A percentile compares a stretch with the other conserved stretches of the same genome.
Conservation (phyloP, 2,113 vertebrate genomes). For the Onychostruthus taczanowskii region DNA sequence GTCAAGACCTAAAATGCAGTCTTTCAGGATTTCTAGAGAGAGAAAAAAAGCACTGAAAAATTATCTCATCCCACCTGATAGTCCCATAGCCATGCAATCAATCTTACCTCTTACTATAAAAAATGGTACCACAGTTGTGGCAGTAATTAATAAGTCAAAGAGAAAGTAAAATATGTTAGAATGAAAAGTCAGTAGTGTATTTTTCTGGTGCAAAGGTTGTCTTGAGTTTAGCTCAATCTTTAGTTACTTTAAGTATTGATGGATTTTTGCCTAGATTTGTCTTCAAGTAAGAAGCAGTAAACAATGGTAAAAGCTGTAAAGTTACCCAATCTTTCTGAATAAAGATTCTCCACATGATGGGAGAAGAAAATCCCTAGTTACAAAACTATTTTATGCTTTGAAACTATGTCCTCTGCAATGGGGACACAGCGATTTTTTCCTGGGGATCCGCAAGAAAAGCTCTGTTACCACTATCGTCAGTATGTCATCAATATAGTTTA, state of each 20-base stretch:
- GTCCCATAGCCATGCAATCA: conserved; percentile 29
- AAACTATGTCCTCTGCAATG: not conserved
- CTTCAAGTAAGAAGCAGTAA: conserved; percentile 6
- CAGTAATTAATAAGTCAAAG: conserved; percentile 53
- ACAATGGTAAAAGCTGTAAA: not conserved
- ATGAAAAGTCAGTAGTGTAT: conserved; percentile 2
- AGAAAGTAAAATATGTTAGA: conserved; percentile 41
- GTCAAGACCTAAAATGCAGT: conserved; percentile 29
- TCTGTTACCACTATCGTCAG: not conserved
- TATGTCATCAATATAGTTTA: not conserved
- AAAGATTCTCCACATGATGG: not conserved
- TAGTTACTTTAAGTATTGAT: not conserved
- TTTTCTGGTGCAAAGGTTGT: conserved; percentile 2
- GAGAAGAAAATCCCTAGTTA: not conserved
- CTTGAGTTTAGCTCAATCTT: conserved; percentile 23
- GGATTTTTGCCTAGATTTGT: conserved; percentile 4
- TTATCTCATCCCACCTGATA: not conserved
- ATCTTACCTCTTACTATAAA: conserved; percentile 7
- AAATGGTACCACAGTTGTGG: conserved; percentile 12
- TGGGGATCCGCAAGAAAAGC: not conserved
- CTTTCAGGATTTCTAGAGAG: conserved; percentile 2
- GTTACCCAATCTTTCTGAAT: not conserved
- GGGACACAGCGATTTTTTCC: not conserved
- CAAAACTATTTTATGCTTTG: not conserved
- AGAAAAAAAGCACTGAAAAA: not conserved